Evolutionary conservation across 1,140 invertebrate genomes (phyloP), one percentile per base, ranked within the genome.

Genomic region (Cydia amplana): DNA sequence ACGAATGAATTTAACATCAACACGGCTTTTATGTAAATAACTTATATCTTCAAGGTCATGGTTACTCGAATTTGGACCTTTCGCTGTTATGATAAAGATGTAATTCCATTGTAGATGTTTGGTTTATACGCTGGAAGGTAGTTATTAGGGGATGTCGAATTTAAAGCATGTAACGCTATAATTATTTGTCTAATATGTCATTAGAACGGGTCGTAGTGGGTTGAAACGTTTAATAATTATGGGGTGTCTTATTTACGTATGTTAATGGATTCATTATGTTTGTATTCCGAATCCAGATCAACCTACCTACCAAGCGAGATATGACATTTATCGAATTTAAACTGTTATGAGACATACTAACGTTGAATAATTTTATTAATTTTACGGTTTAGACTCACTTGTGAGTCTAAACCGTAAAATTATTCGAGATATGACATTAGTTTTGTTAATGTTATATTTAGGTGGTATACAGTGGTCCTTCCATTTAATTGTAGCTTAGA

Each of bases 1-100:
- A 60, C 55, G 55, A 60, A 60, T 60, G 55, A 60, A 60, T 60
- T 23, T 60, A 60, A 60, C 55, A 60, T 60, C 55, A 20, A 60
- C 20, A 60, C 55, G 20, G 55, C 55, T 60, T 60, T 60, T 23
- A 60, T 60, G 55, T 60, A 10, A 60, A 60, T 18, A 55, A 46
- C 10, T 46, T 46, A 46, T 23, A 23, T 20, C 20, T 60, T 23
- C 20, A 23, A 60, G 10, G 20, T 23, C 55, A 3, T 23, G 2
- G n/a, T 55, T 55, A 55, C 55, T 60, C 23, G 55, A 23, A 23
- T 23, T 12, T 60, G 10, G 20, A 60, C 55, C 20, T 12, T 60
- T 6, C n/a, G 7, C 55, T 1, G 3, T 60, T 20, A 10, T n/a
- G 7, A 23, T 60, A 60, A 23, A 10, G 55, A 23, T 12, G 55